A percentile compares a stretch with the other conserved stretches of the same genome.
phyloP scores from a whole-genome alignment of 2,888 invertebrate genomes.

The Clanis bilineata region DNA sequence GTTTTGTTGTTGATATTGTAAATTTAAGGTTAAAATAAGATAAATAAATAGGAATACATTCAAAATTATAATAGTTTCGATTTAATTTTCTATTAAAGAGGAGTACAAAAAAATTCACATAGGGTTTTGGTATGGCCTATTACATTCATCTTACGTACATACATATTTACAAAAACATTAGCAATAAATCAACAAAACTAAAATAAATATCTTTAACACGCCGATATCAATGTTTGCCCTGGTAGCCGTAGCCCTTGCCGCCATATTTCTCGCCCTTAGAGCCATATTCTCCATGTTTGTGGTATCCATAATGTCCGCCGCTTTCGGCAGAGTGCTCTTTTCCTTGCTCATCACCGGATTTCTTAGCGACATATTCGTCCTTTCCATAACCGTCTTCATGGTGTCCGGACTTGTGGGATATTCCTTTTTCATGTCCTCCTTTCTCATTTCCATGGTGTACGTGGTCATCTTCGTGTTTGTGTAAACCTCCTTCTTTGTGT shows the following conservation, averaged over 20 bases:
- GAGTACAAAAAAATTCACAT: constrained; percentile 22
- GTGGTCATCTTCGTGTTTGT: constrained; percentile 80
- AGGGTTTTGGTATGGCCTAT: constrained; percentile 48
- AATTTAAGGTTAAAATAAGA: not conserved
- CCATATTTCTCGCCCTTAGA: constrained; percentile 47
- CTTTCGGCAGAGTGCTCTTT: constrained; percentile 76
- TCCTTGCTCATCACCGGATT: constrained; percentile 63
- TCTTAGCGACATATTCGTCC: constrained; percentile 78
- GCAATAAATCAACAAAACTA: constrained; percentile 62
- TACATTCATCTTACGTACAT: constrained; percentile 47
- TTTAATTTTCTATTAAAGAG: not conserved
- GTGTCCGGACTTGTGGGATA: constrained; percentile 76
- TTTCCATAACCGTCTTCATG: constrained; percentile 72
- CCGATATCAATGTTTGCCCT: constrained; percentile 57
- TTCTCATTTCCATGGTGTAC: constrained; percentile 75
- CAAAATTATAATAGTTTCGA: not conserved
- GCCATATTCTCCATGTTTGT: constrained; percentile 75
- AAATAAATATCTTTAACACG: constrained; percentile 52
- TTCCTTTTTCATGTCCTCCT: constrained; percentile 79
- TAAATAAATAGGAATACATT: not conserved
- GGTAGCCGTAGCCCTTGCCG: constrained; percentile 74
- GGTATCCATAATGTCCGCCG: constrained; percentile 73
- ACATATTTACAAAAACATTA: constrained; percentile 66
- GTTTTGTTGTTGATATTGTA: not conserved
- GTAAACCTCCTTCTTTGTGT: constrained; percentile 82